A percentile compares a stretch with the other conserved stretches of the same genome.
phyloP scores from a whole-genome alignment of 1,140 invertebrate species.

The Brachionus paranguensis region DNA sequence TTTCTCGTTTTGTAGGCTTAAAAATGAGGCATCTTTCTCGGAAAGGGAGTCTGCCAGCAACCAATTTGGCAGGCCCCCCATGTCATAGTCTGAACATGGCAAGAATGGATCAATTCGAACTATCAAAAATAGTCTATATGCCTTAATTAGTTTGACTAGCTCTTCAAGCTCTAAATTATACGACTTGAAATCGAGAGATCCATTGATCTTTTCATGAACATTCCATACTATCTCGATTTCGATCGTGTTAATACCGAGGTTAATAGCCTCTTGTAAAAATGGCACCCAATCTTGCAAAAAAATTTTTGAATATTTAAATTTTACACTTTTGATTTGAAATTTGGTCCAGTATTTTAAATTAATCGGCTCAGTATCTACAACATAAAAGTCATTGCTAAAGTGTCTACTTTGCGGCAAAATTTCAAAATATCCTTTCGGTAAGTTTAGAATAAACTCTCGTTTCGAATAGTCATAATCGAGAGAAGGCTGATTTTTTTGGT shows the following conservation, averaged over 20 bases:
- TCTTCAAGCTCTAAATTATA: background rate
- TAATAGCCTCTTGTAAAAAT: background rate
- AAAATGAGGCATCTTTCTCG: background rate
- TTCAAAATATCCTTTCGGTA: background rate
- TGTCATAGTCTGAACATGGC: conserved; percentile 25
- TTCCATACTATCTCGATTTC: conserved; percentile 36
- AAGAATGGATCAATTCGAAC: conserved; percentile 10
- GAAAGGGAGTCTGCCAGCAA: background rate
- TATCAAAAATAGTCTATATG: background rate
- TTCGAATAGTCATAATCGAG: background rate
- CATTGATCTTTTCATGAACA: background rate
- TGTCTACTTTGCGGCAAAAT: background rate
- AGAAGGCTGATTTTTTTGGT: background rate
- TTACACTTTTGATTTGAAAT: conserved; percentile 33
- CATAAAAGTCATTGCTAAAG: background rate
- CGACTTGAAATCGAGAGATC: background rate
- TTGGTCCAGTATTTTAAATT: background rate
- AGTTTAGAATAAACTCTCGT: background rate
- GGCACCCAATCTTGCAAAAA: background rate
- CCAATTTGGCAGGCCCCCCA: conserved; percentile 31
- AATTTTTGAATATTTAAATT: conserved; percentile 8
- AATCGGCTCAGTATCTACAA: background rate
- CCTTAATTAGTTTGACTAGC: conserved; percentile 5
- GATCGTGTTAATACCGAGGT: conserved; percentile 24
- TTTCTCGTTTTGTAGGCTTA: background rate